Evolutionary conservation across 64 coral and sea anemone species (phyloP), one percentile per base, ranked within the genome.

Genomic region (Astreopora myriophthalma): DNA sequence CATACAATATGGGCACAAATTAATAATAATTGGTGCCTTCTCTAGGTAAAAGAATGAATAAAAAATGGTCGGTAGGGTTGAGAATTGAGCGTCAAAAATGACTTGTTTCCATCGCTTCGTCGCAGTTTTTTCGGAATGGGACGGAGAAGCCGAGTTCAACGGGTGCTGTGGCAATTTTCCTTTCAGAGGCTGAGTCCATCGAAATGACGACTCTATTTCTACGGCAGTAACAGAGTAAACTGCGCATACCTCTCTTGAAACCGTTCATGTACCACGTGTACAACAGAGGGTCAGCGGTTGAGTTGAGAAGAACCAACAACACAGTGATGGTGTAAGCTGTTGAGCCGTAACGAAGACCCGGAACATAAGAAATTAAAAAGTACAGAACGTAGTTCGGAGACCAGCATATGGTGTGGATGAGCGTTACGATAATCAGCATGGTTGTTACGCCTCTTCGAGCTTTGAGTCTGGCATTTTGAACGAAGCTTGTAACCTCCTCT

Each of bases 311-410:
- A 28, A 94, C 89, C n/a, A 94, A 39, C 38, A 90, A 46, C 35
- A 94, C 93, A 24, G 93, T 94, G 19, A 90, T 69, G 23, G 35
- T 90, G 17, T 94, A 94, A 35, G 83, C 9, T 14, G 39, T 77
- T 22, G 93, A 94, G 26, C 93, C 93, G 35, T 94, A 94, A 37
- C 64, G 30, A 33, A 68, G 62, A 34, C 71, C 77, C 0, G 93
- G 67, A 26, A 49, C 42, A 48, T 76, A 16, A 24, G 76, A 84
- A 22, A 74, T 94, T 48, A 94, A 19, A 4, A 94, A 62, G 29
- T 94, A 94, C 44, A 89, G 60, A 1, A 67, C 57, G 48, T 84
- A 94, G 79, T 94, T 94, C 9, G 93, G 93, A 1, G 93, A 57
- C 60, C 93, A 79, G 55, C 93, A 94, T 8, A 94, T 0, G 14